Evolutionary conservation across 2,113 vertebrate genomes (phyloP).

Genomic region (Laticauda laticaudata): DNA sequence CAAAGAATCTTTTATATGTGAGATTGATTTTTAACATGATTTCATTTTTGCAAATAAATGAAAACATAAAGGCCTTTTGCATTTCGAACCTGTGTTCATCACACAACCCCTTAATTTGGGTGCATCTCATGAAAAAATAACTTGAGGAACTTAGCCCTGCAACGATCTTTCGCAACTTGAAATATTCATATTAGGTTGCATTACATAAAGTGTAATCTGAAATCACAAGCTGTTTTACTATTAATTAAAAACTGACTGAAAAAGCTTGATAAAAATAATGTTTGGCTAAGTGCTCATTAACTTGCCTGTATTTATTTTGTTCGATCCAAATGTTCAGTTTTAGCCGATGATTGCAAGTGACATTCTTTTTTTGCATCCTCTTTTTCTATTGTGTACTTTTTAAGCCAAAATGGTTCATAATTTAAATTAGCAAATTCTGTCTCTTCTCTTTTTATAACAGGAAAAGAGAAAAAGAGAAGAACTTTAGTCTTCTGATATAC

Average conservation of each 20-base stretch:
- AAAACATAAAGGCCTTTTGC: constrained; percentile 52
- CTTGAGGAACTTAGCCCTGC: constrained; percentile 44
- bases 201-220: constrained; percentile 49
- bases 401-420: constrained; percentile 47
- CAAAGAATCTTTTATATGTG: constrained; percentile 38
- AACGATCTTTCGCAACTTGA: constrained; percentile 41
- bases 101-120: constrained; percentile 50
- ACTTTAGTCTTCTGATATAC: constrained; percentile 44
- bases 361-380: constrained; percentile 1
- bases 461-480: no score
- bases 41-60: constrained; percentile 50
- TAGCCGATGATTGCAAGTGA: background rate
- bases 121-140: constrained; percentile 46
- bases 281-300: constrained; percentile 46
- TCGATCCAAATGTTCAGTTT: constrained; percentile 28
- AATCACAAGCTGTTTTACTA: constrained; percentile 41
- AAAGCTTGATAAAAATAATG: constrained; percentile 16
- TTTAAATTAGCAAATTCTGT: constrained; percentile 42
- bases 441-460: background rate
- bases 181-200: constrained; percentile 45
- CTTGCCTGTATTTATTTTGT: constrained; percentile 16
- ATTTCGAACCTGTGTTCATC: constrained; percentile 36
- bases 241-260: constrained; percentile 43
- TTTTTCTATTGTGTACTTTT: background rate
- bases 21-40: constrained; percentile 59